These are phyloP conservation scores for Cryptocephalus primarius DNA, from an alignment of 2,888 invertebrate species.

Conservation along the genomic window DNA sequence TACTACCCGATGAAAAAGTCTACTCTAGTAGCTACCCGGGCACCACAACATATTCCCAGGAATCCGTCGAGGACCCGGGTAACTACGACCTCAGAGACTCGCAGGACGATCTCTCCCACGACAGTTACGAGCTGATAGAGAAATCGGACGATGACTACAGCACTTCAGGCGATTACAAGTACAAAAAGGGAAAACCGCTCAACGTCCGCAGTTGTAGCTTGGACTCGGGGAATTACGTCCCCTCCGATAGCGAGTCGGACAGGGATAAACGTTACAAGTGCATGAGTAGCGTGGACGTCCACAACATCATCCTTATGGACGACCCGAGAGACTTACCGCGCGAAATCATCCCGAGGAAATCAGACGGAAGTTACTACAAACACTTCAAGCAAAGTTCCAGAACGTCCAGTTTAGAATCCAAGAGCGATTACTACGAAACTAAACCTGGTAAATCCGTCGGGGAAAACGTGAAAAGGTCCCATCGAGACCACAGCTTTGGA, in stretches of 20 bases:
- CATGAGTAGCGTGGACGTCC: slow-evolving; percentile 56
- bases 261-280: slow-evolving; percentile 48
- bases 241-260: slow-evolving; percentile 61
- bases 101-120: slow-evolving; percentile 79
- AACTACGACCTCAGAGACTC: slow-evolving; percentile 56
- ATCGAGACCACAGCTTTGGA: slow-evolving; percentile 37
- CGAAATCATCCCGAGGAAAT: slow-evolving; percentile 60
- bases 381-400: slow-evolving; percentile 56
- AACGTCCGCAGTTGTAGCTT: slow-evolving; percentile 56
- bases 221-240: slow-evolving; percentile 66
- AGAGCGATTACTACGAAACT: slow-evolving; percentile 56
- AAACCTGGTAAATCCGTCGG: slow-evolving; percentile 53
- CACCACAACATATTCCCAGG: slow-evolving; percentile 54
- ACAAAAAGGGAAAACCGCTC: slow-evolving; percentile 27
- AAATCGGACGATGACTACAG: slow-evolving; percentile 58
- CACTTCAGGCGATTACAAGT: slow-evolving; percentile 31
- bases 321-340: slow-evolving; percentile 64
- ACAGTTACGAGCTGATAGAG: slow-evolving; percentile 77
- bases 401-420: slow-evolving; percentile 51
- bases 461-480: slow-evolving; percentile 37
- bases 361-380: slow-evolving; percentile 63
- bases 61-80: slow-evolving; percentile 53
- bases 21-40: slow-evolving; percentile 83
- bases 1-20: slow-evolving; percentile 55
- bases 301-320: slow-evolving; percentile 68